Evolutionary conservation across 2,888 invertebrate genomes (phyloP).

Genomic region (Eupithecia vulgata): DNA sequence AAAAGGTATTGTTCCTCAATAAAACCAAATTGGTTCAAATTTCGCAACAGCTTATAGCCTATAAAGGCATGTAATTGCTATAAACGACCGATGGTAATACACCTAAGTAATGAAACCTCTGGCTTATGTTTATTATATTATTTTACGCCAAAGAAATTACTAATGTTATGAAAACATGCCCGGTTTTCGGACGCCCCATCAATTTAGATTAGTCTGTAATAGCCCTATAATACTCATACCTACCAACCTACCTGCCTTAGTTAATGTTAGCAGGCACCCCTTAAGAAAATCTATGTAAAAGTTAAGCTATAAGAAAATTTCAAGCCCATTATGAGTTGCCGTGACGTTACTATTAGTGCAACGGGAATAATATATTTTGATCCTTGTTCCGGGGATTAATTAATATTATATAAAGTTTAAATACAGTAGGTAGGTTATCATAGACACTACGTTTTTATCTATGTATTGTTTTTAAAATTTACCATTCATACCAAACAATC

Average conservation of each 20-base stretch:
- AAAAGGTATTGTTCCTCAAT: slow-evolving; percentile 43
- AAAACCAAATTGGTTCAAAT: slow-evolving; percentile 50
- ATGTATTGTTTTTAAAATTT: no score
- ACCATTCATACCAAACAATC: no score
- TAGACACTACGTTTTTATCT: no score
- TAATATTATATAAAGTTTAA: no score
- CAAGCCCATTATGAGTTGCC: slow-evolving; percentile 77
- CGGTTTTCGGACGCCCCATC: slow-evolving; percentile 80
- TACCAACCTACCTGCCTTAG: slow-evolving; percentile 32
- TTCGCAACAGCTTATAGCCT: slow-evolving; percentile 48
- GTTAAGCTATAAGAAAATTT: slow-evolving; percentile 80
- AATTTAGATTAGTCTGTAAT: slow-evolving; percentile 83
- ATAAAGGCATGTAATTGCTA: slow-evolving; percentile 61
- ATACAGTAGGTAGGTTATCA: no score
- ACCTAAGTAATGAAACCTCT: slow-evolving; percentile 75
- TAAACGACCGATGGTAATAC: slow-evolving; percentile 60
- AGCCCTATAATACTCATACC: slow-evolving; percentile 52
- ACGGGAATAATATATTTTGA: slow-evolving; percentile 52
- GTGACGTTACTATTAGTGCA: slow-evolving; percentile 57
- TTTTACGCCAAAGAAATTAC: slow-evolving; percentile 81
- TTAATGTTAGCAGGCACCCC: slow-evolving; percentile 63
- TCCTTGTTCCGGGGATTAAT: slow-evolving; percentile 47
- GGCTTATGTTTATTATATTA: slow-evolving; percentile 77
- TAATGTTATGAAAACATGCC: slow-evolving; percentile 80
- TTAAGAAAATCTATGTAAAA: slow-evolving; percentile 79